Evolutionary conservation across 2,888 invertebrate species (phyloP), one percentile per base, ranked within the genome.

Genomic region (Halictus ligatus): DNA sequence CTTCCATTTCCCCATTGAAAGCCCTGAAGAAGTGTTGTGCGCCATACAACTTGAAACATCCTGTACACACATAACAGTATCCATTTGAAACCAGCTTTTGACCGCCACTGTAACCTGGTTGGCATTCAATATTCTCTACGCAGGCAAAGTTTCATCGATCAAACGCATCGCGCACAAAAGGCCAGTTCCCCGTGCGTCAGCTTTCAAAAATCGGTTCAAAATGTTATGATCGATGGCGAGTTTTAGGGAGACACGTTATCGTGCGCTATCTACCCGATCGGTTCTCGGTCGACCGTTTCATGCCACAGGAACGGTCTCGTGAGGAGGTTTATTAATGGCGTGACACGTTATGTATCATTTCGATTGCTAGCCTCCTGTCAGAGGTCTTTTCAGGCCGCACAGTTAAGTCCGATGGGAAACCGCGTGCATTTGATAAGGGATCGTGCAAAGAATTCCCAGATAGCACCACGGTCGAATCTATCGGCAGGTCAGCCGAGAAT

Each of bases 311-410:
- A 91, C 92, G 82, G 87, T 79, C 83, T 90, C 91, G 91, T 90
- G 88, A 89, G 90, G 86, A 91, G 90, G 90, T 85, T 91, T 89
- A 92, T 93, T 93, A 72, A 93, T 90, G 90, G 92, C 91, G 90
- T 89, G 92, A 92, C 92, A 81, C 91, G 91, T 93, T 93, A 93
- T 92, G 92, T 89, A 93, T 93, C 93, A 92, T 92, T 91, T 89
- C 87, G 83, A 89, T 88, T 82, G 88, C 89, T 90, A 89, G 90
- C 91, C 90, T 85, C 77, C 88, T 88, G 89, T 90, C 90, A 91
- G 91, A 86, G 89, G 88, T 92, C 91, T 86, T 90, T 84, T 81
- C 81, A 85, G 84, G 83, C 88, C 85, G 89, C 89, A 89, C 83
- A 90, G 90, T 89, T 18, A 91, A 90, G 90, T 92, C 93, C 91